phyloP scores from a whole-genome alignment of 1,140 invertebrate genomes.

The Pseudomyrmex dendroicus region DNA sequence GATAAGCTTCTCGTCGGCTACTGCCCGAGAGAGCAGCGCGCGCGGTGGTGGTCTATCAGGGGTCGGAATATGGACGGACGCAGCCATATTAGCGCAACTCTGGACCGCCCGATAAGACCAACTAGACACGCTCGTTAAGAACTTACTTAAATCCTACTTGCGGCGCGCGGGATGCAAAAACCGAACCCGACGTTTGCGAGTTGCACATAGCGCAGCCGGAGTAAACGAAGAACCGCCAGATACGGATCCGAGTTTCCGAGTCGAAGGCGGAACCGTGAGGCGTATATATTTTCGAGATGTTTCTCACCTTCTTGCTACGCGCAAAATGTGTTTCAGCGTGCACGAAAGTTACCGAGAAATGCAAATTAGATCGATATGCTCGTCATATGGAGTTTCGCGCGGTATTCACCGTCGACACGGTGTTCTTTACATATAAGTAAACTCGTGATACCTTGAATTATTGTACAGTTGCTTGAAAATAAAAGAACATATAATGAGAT shows the following conservation, averaged over 20 bases:
- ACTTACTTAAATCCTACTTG: conserved; percentile 72
- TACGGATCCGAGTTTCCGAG: conserved; percentile 30
- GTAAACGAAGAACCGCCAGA: background rate
- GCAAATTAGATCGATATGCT: conserved; percentile 18
- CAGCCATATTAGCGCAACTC: conserved; percentile 61
- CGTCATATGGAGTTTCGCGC: background rate
- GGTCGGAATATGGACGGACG: conserved; percentile 50
- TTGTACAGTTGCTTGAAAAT: conserved; percentile 4
- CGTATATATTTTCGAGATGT: background rate
- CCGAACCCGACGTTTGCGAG: conserved; percentile 8
- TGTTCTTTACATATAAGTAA: background rate
- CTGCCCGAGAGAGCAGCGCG: conserved; percentile 5
- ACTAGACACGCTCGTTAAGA: conserved; percentile 72
- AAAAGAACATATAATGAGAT: too few species aligned
- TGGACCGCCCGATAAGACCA: conserved; percentile 64
- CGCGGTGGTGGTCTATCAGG: conserved; percentile 56
- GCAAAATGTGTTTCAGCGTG: conserved; percentile 27
- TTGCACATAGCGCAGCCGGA: conserved; percentile 1
- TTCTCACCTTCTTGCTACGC: conserved; percentile 45
- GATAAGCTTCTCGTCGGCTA: conserved; percentile 58
- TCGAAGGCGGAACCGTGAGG: conserved; percentile 6
- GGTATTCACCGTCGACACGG: background rate
- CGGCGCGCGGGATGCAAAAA: conserved; percentile 35
- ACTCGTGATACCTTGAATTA: background rate
- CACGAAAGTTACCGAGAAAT: conserved; percentile 11